Conservation (phyloP, 2,797 vertebrate genomes). For the Choloepus didactylus region DNA sequence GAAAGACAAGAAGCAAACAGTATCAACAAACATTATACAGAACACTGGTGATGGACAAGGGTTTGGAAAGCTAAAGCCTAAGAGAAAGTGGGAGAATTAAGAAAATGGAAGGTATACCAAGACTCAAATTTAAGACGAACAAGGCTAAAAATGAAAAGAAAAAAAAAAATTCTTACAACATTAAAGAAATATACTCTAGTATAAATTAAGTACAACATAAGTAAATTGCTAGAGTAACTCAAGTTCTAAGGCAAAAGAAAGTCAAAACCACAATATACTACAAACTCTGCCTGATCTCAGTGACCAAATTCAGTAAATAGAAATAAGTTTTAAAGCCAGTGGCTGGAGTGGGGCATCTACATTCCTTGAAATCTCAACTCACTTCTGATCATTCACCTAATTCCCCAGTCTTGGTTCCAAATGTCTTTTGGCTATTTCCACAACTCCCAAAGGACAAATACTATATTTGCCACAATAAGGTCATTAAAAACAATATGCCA, state of each 20-base stretch:
- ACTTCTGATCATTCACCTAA: constrained; percentile 59
- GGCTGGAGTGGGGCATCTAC: background rate
- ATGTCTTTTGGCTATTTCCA: constrained; percentile 42
- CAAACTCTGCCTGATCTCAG: constrained; percentile 26
- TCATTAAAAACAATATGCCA: constrained; percentile 11
- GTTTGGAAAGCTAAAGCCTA: background rate
- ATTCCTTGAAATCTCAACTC: background rate
- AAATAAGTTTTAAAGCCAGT: background rate
- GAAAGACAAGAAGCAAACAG: constrained; percentile 11
- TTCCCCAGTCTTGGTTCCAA: background rate
- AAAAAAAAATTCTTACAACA: constrained; percentile 28
- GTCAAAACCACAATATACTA: constrained; percentile 17
- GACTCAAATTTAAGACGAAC: constrained; percentile 50
- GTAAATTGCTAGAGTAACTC: background rate
- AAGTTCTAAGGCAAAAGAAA: constrained; percentile 44
- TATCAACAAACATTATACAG: background rate
- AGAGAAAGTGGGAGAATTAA: constrained; percentile 2
- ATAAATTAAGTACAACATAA: background rate
- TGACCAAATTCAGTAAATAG: background rate
- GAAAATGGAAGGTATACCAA: background rate
- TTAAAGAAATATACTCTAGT: constrained; percentile 24
- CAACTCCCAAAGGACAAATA: constrained; percentile 42
- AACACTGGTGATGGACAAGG: constrained; percentile 16
- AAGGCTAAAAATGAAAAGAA: constrained; percentile 7
- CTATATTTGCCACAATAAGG: background rate